A percentile compares a stretch with the other conserved stretches of the same genome.
phyloP scores from a whole-genome alignment of 2,888 invertebrate species.

The Tenthredo scrophulariae region DNA sequence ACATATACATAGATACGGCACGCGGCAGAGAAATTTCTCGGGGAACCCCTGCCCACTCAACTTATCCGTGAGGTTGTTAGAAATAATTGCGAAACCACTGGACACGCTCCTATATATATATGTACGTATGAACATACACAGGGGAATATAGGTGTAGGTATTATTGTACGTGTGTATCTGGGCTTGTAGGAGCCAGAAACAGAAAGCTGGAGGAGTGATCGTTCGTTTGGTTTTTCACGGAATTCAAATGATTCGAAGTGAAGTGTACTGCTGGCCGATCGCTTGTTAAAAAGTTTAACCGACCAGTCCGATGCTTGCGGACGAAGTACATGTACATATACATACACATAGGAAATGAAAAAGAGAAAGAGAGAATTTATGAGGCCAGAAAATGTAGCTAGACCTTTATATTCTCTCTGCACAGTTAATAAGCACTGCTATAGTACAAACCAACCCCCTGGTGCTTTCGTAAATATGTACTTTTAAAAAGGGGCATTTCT shows the following conservation, averaged over 20 bases:
- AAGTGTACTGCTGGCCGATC: constrained; percentile 64
- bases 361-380: constrained; percentile 2
- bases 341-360: neutral
- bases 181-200: constrained; percentile 29
- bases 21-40: constrained; percentile 31
- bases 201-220: constrained; percentile 33
- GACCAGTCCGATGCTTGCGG: constrained; percentile 55
- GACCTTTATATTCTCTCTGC: constrained; percentile 31
- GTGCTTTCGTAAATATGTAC: constrained; percentile 24
- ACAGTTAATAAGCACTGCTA: constrained; percentile 25
- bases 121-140: neutral
- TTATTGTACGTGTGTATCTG: neutral
- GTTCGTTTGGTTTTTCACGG: constrained; percentile 40
- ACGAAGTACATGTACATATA: neutral
- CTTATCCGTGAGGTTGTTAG: constrained; percentile 66
- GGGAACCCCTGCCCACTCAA: constrained; percentile 61
- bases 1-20: neutral
- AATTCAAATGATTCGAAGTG: constrained; percentile 45
- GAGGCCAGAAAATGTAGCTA: constrained; percentile 30
- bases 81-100: constrained; percentile 67
- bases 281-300: constrained; percentile 75
- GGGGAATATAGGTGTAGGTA: neutral
- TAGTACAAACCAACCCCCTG: neutral
- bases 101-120: constrained; percentile 33
- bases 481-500: constrained; percentile 18